Base-by-base conservation (phyloP, 2,888 invertebrate genomes). In the Caenorhabditis wallacei region DNA sequence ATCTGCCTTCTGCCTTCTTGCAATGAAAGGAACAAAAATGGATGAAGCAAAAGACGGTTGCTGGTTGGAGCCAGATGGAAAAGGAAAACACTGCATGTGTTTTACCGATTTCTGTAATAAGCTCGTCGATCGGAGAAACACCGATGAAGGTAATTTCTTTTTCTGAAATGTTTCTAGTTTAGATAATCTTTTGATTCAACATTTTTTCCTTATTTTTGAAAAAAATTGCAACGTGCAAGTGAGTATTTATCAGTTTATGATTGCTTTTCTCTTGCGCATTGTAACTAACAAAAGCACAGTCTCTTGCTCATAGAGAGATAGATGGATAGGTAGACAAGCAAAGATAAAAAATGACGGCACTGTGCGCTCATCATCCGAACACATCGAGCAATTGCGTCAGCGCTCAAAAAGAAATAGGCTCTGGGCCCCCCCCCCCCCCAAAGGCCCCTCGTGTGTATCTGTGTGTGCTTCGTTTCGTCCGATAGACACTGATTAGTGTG, bases 21-120 rank as follows among this genome's bases (percentile, higher is more conserved):
- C 85, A 48, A 85, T 83, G 81, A 84, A 84, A 76, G 82, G 82
- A 53, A 53, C 79, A 20, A 80, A 85, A 53, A 75, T 80, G 59
- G 82, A 76, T 16, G 82, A 86, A n/a, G 70, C 80, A 3, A 84
- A 87, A 59, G 74, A 82, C 30, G 90, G 90, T 20, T 90, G 90
- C 70, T 90, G 90, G 90, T 56, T 88, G 59, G 90, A 90, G 75
- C 81, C 87, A n/a, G 88, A 88, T 64, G 88, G 88, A 37, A 85
- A 84, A 59, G 88, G 90, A 24, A 88, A 87, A 63, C 89, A 90
- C 72, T 90, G 90, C 57, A 84, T 90, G 82, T 90, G 90, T 75
- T 83, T 85, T 61, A 72, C 79, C 40, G 87, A 90, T 66, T 90
- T 87, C 84, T 90, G 90, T 80, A 90, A 90, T 56, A 81, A 85